phyloP scores from a whole-genome alignment of 2,113 vertebrate species.

The Chloroceryle aenea region DNA sequence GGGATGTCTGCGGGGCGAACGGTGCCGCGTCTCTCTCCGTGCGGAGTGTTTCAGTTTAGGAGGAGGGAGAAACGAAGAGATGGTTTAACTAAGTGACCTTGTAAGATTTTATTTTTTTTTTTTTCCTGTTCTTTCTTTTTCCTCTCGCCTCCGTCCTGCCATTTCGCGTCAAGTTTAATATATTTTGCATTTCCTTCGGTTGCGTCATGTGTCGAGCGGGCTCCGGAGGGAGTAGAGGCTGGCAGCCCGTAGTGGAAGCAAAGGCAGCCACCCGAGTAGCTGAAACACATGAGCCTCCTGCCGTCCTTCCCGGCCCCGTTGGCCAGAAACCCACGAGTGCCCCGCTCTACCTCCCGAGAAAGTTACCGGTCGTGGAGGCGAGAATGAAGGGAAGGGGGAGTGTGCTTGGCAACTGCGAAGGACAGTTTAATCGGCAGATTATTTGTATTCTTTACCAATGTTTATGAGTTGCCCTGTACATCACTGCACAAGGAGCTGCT shows the following conservation, averaged over 20 bases:
- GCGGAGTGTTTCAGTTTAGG: not conserved
- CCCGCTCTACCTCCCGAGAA: constrained; percentile 26
- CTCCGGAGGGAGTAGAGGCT: constrained; percentile 2
- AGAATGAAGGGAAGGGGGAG: not conserved
- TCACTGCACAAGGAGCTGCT: constrained; percentile 63
- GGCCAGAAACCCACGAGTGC: not conserved
- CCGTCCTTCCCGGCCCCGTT: not conserved
- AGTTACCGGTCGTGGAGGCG: constrained; percentile 45
- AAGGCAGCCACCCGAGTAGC: not conserved
- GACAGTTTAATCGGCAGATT: constrained; percentile 43
- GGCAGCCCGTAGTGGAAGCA: not conserved
- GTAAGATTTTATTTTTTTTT: not conserved
- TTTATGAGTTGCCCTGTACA: constrained; percentile 61
- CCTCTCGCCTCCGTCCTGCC: not conserved
- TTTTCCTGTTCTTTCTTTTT: no score
- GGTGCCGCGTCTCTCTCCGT: not conserved
- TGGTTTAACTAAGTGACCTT: constrained; percentile 52
- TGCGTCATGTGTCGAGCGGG: constrained; percentile 46
- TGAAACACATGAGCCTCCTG: not conserved
- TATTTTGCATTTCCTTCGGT: constrained; percentile 38
- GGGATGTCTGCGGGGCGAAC: not conserved
- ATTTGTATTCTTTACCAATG: constrained; percentile 66
- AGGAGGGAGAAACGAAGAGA: not conserved
- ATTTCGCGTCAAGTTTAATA: constrained; percentile 43
- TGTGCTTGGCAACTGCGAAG: constrained; percentile 42